Percentiles rank a stretch among this genome's conserved stretches.
Evolutionary conservation across 1,140 invertebrate genomes (phyloP).

Genomic region (Melitaea cinxia): DNA sequence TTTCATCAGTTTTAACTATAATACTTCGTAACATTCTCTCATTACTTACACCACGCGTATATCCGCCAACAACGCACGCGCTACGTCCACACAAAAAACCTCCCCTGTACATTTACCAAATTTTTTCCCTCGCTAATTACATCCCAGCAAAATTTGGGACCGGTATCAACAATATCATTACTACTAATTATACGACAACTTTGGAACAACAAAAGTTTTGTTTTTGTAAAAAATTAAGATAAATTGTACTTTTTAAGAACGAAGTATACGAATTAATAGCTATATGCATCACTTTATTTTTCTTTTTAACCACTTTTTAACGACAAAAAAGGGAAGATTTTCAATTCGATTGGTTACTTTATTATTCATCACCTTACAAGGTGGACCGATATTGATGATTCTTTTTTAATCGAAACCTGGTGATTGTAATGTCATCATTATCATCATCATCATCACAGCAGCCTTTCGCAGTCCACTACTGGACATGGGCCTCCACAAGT

Average conservation of each 20-base stretch:
- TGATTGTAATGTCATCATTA: no score
- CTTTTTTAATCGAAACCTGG: no score
- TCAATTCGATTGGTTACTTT: no score
- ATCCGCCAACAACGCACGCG: constrained; percentile 50
- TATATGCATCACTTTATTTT: no score
- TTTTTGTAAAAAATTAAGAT: neutral
- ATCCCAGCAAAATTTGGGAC: constrained; percentile 31
- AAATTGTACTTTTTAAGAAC: neutral
- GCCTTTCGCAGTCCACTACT: no score
- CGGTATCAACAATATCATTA: constrained; percentile 18
- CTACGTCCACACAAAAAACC: constrained; percentile 50
- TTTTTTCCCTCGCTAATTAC: constrained; percentile 56
- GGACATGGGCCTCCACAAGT: no score
- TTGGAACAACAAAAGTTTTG: constrained; percentile 3
- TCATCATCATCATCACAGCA: no score
- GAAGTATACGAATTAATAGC: neutral
- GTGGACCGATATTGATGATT: no score
- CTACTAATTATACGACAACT: neutral
- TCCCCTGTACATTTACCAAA: constrained; percentile 51
- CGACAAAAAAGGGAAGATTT: no score
- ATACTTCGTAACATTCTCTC: constrained; percentile 7
- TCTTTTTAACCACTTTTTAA: no score
- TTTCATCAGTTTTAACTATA: no score
- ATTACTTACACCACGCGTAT: constrained; percentile 32
- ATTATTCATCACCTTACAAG: no score